Base-by-base conservation (phyloP, 2,113 vertebrate species). In the Tricholaema leucomelas region DNA sequence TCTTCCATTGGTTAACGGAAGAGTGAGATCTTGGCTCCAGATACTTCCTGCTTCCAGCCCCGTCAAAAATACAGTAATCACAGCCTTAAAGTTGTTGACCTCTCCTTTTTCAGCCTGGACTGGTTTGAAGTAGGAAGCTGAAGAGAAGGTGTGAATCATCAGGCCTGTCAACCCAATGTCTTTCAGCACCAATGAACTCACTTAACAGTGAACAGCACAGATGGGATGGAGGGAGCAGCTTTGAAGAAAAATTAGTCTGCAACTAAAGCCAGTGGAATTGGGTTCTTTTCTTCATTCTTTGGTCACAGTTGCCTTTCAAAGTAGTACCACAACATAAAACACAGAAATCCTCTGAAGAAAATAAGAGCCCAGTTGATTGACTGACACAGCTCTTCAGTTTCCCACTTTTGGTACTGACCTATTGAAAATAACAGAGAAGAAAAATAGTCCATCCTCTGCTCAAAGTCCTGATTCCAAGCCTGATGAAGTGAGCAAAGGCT, bases 121-220 rank as follows among this genome's bases (percentile, higher is more conserved):
- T 85, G 72, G 69, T 71, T 76, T 79, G 77, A 75, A 88, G 81
- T 12, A 85, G 50, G 69, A 85, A 80, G 80, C 76, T 86, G 76
- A 94, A 71, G 16, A 81, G 91, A 83, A 93, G 87, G 91, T 76
- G 84, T 87, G 87, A 93, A 85, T 50, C 74, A 76, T 65, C 87
- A 81, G 66, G 74, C 38, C 85, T 92, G 90, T 85, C 93, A 87
- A 87, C 73, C 28, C 3, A 1, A 88, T 79, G 88, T 83, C 89
- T 36, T 92, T 90, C 73, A 55, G 88, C 80, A 75, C 71, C 52
- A 54, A 40, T 33, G 89, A 69, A 75, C 91, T 81, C 44, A 91
- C 79, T 71, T 88, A 13, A 78, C n/a, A n/a, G n/a, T n/a, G 10
- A 81, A 84, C 58, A 40, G 35, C 63, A 50, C 24, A 21, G 50